A percentile compares a stretch with the other conserved stretches of the same genome.
phyloP scores from a whole-genome alignment of 2,888 invertebrate genomes.

The Eupelmus urozonus region DNA sequence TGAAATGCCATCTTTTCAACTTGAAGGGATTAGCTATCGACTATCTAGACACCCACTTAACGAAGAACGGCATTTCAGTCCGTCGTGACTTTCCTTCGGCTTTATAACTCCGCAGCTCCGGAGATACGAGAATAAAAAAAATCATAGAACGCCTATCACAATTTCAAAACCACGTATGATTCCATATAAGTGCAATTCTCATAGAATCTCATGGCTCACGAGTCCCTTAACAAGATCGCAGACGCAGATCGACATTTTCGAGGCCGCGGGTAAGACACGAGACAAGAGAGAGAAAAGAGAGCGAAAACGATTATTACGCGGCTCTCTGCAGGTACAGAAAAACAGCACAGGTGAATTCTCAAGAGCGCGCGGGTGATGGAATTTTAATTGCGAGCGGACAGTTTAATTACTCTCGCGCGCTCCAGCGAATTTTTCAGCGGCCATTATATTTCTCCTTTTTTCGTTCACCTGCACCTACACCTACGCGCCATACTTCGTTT shows the following conservation, averaged over 20 bases:
- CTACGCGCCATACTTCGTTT: conserved; percentile 52
- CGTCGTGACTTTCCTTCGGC: too few species aligned
- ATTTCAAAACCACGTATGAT: background rate
- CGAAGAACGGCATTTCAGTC: conserved; percentile 5
- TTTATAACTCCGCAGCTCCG: too few species aligned
- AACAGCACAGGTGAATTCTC: conserved; percentile 11
- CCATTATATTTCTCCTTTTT: conserved; percentile 30
- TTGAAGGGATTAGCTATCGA: background rate
- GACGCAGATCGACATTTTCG: conserved; percentile 17
- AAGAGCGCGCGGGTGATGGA: conserved; percentile 27
- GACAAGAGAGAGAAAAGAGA: background rate
- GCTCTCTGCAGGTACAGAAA: background rate
- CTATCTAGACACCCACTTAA: background rate
- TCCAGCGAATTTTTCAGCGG: too few species aligned
- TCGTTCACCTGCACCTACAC: background rate
- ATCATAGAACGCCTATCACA: background rate
- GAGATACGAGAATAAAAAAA: background rate
- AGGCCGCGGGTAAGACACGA: background rate
- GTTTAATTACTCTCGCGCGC: conserved; percentile 7
- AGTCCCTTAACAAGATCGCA: background rate
- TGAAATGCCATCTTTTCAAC: background rate
- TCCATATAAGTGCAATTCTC: background rate
- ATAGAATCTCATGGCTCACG: conserved; percentile 1
- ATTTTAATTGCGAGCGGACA: conserved; percentile 32
- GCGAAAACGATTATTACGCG: background rate